Percentiles rank a stretch among this genome's conserved stretches.
Evolutionary conservation across 1,140 invertebrate species (phyloP).

Genomic region (Druon quercuslanigerum): DNA sequence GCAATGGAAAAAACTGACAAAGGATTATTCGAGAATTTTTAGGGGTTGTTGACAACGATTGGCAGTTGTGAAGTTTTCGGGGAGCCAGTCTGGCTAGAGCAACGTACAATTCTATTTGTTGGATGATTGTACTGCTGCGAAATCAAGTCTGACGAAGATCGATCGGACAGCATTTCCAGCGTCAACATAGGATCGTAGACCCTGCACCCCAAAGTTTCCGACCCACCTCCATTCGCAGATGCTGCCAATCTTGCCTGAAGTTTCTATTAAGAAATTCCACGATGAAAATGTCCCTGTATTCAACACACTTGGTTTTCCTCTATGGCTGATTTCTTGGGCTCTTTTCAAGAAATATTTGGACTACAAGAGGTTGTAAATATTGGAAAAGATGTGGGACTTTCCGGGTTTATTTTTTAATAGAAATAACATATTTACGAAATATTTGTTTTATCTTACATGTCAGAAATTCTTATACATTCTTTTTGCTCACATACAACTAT

Average conservation of each 20-base stretch:
- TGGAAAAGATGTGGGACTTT: no score
- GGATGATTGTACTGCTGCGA: conserved; percentile 75
- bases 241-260: conserved; percentile 70
- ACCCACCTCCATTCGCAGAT: conserved; percentile 64
- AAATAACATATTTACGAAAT: neutral
- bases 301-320: neutral
- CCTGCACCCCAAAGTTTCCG: conserved; percentile 57
- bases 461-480: no score
- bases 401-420: neutral
- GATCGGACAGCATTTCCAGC: conserved; percentile 73
- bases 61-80: conserved; percentile 69
- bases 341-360: neutral
- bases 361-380: no score
- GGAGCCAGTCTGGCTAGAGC: conserved; percentile 59
- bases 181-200: conserved; percentile 67
- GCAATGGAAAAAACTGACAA: conserved; percentile 9
- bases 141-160: conserved; percentile 76
- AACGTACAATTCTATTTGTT: conserved; percentile 75
- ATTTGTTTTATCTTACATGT: neutral
- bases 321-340: neutral
- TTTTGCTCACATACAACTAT: no score
- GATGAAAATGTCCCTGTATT: conserved; percentile 59
- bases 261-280: conserved; percentile 72
- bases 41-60: conserved; percentile 70
- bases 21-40: conserved; percentile 30